Percentiles rank a stretch among this genome's conserved stretches.
phyloP scores from a whole-genome alignment of 2,797 vertebrate species.

The Falco naumanni region DNA sequence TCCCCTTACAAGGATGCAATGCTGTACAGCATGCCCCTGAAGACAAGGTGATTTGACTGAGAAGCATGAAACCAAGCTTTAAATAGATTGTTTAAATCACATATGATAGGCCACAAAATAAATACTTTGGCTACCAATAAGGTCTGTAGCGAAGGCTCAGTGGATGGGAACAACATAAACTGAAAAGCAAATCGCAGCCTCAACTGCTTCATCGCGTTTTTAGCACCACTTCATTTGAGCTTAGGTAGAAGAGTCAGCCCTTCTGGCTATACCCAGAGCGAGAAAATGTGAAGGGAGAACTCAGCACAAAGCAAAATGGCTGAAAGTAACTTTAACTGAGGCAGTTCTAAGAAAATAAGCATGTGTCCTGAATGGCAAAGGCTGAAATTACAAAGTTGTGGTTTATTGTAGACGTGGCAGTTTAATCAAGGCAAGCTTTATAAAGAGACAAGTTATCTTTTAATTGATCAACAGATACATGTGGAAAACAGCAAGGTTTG shows the following conservation, averaged over 20 bases:
- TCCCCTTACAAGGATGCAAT: neutral
- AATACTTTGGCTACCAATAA: neutral
- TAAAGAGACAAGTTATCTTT: neutral
- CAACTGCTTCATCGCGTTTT: neutral
- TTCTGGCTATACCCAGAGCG: neutral
- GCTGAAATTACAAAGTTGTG: neutral
- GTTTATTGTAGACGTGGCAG: neutral
- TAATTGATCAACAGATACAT: conserved; percentile 23
- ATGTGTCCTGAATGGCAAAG: neutral
- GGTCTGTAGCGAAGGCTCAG: neutral
- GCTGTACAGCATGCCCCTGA: neutral
- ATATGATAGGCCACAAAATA: neutral
- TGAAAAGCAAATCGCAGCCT: neutral
- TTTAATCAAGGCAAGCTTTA: conserved; percentile 18
- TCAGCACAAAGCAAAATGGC: neutral
- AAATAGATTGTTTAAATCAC: neutral
- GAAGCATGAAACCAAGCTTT: neutral
- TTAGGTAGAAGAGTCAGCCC: conserved; percentile 27
- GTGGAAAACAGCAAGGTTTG: neutral
- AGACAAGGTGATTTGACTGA: conserved; percentile 4
- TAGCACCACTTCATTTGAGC: neutral
- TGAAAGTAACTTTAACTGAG: neutral
- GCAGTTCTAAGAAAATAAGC: neutral
- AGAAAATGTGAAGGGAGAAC: neutral
- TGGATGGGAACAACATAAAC: neutral